phyloP scores from a whole-genome alignment of 2,797 vertebrate species.

The Catamblyrhynchus diadema region DNA sequence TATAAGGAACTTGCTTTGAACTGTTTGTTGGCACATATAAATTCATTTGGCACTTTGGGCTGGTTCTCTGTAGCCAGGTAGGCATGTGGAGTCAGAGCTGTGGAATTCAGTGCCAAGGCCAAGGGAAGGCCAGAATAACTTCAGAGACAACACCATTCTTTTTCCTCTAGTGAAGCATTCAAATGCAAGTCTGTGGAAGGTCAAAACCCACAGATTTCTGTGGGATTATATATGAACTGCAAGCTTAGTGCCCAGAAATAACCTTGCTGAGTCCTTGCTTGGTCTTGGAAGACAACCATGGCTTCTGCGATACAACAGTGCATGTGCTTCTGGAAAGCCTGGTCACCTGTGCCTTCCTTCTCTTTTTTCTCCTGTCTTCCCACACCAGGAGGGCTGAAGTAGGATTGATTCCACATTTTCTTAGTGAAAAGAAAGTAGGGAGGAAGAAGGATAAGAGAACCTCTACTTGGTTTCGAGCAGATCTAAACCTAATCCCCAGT shows the following conservation, averaged over 20 bases:
- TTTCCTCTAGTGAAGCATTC: not conserved
- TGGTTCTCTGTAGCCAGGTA: not conserved
- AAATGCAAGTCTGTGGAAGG: not conserved
- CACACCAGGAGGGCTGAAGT: not conserved
- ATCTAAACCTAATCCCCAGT: not conserved
- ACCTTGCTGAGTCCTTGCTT: not conserved
- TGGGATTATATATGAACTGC: not conserved
- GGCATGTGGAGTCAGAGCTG: not conserved
- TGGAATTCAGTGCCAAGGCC: not conserved
- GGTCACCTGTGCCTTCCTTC: not conserved
- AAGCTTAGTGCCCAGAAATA: not conserved
- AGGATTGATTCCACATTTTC: not conserved
- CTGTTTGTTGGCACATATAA: not conserved
- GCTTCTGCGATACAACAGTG: accelerated
- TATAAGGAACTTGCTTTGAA: not conserved
- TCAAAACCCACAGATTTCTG: not conserved
- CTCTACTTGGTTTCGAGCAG: not conserved
- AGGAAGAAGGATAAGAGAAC: not conserved
- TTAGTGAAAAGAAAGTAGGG: not conserved
- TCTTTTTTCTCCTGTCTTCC: not conserved
- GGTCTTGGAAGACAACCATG: not conserved
- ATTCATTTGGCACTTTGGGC: not conserved
- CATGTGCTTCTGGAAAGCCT: not conserved
- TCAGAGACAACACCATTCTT: not conserved
- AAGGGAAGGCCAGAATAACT: not conserved